Percentiles rank a stretch among this genome's conserved stretches.
Conservation (phyloP, 2,888 invertebrate species). For the Pterostichus madidus region DNA sequence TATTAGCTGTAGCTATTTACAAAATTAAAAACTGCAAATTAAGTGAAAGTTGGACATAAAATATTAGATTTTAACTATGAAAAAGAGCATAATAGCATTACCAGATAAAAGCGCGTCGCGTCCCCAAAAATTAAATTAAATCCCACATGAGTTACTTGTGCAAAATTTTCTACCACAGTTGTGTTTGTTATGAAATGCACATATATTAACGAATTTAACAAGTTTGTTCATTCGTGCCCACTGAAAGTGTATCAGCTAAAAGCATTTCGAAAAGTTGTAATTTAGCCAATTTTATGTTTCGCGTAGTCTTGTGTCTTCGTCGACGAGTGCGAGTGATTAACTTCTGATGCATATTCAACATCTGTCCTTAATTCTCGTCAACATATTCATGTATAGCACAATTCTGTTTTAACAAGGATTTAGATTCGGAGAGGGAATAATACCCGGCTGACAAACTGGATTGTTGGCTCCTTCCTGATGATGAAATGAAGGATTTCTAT, state of each 20-base stretch:
- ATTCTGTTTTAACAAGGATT: conserved; percentile 43
- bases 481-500: conserved; percentile 23
- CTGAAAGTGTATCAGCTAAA: conserved; percentile 19
- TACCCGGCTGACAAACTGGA: conserved; percentile 22
- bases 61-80: conserved; percentile 20
- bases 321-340: conserved; percentile 49
- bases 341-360: conserved; percentile 56
- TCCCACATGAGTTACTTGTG: neutral
- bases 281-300: conserved; percentile 56
- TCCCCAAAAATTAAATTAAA: conserved; percentile 12
- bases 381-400: conserved; percentile 53
- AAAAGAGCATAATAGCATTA: conserved; percentile 9
- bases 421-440: conserved; percentile 5
- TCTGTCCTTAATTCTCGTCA: conserved; percentile 49
- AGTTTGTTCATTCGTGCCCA: neutral
- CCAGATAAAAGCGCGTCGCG: conserved; percentile 15
- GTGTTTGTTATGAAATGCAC: conserved; percentile 28
- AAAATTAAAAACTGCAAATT: conserved; percentile 7
- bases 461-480: conserved; percentile 26
- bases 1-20: neutral
- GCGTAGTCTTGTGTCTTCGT: conserved; percentile 6
- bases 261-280: conserved; percentile 39
- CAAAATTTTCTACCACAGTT: neutral
- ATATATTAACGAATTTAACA: conserved; percentile 27
- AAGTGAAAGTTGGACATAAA: neutral